These are phyloP conservation scores for Hypena proboscidalis DNA, from an alignment of 2,888 invertebrate species.

Conservation along the genomic window DNA sequence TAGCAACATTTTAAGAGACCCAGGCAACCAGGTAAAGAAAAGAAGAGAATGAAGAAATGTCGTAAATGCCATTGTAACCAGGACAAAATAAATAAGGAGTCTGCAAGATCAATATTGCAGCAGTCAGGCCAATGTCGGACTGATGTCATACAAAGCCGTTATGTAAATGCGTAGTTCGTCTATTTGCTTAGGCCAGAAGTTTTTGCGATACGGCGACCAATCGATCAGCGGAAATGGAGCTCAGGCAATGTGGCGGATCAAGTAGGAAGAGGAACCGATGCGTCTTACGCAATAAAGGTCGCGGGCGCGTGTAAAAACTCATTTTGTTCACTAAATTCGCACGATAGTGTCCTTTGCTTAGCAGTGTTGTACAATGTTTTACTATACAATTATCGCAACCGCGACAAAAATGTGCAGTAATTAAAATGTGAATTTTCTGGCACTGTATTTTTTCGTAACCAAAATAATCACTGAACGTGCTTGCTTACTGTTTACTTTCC, in stretches of 20 bases:
- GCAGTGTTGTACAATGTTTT: constrained; percentile 1
- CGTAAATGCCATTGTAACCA: no score
- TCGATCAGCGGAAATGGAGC: constrained; percentile 62
- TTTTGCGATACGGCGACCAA: constrained; percentile 32
- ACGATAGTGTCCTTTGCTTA: constrained; percentile 41
- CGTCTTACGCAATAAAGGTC: constrained; percentile 73
- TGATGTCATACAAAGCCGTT: no score
- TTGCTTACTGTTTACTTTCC: no score
- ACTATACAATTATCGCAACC: constrained; percentile 11
- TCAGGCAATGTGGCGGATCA: constrained; percentile 54
- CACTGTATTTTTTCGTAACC: no score
- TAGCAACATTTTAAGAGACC: no score
- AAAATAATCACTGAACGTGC: no score
- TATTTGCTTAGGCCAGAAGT: constrained; percentile 19
- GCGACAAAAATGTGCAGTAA: not conserved
- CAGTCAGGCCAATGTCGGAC: no score
- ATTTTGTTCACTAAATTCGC: constrained; percentile 57
- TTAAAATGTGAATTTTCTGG: not conserved
- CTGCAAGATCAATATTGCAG: no score
- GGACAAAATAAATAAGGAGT: no score
- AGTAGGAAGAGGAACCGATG: constrained; percentile 77
- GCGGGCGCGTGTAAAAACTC: constrained; percentile 57
- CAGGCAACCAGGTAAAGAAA: no score
- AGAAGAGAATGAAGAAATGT: no score
- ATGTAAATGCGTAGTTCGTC: constrained; percentile 21